Conservation (phyloP, 2,797 vertebrate genomes). For the Rhodeus uyekii region DNA sequence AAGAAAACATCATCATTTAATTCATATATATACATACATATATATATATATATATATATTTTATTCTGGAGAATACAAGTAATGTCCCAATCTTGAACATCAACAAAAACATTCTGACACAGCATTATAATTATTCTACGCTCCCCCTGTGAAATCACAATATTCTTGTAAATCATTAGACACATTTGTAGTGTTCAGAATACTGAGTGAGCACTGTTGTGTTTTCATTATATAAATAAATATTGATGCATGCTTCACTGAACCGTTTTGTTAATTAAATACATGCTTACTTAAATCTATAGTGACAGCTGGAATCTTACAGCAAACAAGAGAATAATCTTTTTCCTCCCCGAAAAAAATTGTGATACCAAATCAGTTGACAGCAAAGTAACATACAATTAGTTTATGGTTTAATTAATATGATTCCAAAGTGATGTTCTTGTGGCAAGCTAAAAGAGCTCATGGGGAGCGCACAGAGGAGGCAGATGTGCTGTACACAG, state of each 20-base stretch:
- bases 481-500: constrained; percentile 62
- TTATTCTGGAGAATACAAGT: too few relatives aligned
- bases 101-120: background rate
- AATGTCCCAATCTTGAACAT: background rate
- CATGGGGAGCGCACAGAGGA: constrained; percentile 44
- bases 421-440: constrained; percentile 66
- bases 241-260: constrained; percentile 71
- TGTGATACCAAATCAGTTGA: constrained; percentile 77
- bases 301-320: constrained; percentile 78
- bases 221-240: constrained; percentile 64
- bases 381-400: constrained; percentile 78
- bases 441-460: constrained; percentile 64
- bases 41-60: too few relatives aligned
- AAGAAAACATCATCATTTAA: too few relatives aligned
- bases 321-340: constrained; percentile 64
- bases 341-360: constrained; percentile 50
- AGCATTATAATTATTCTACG: constrained; percentile 30
- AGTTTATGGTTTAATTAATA: constrained; percentile 80
- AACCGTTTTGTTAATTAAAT: constrained; percentile 80
- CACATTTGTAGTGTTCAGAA: constrained; percentile 31
- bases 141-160: constrained; percentile 22
- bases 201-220: constrained; percentile 50
- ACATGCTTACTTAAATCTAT: constrained; percentile 79
- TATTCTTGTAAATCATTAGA: constrained; percentile 42
- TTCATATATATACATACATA: too few relatives aligned